Evolutionary conservation across 2,113 vertebrate species (phyloP).

Genomic region (Actinemys pallida): DNA sequence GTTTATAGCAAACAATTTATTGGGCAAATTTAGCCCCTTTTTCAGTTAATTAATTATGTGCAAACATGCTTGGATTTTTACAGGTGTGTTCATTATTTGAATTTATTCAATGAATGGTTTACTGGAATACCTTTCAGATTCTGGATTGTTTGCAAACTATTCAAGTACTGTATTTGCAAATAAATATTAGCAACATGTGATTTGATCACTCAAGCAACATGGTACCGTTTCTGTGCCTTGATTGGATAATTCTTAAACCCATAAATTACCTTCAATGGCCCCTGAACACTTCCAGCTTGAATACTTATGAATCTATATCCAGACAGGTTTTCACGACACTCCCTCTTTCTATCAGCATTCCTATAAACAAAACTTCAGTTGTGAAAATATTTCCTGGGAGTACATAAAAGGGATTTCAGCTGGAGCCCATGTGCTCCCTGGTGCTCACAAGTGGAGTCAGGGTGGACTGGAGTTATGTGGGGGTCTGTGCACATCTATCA

Average conservation of each 20-base stretch:
- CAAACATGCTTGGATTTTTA: conserved; percentile 58
- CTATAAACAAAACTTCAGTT: conserved; percentile 36
- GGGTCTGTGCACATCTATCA: not conserved
- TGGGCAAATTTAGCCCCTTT: conserved; percentile 39
- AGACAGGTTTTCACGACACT: not conserved
- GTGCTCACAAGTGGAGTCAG: not conserved
- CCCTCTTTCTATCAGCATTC: conserved; percentile 25
- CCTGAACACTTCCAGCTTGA: not conserved
- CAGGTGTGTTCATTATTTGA: conserved; percentile 45
- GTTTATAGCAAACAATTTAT: conserved; percentile 1
- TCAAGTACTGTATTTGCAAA: not conserved
- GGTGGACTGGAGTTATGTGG: not conserved
- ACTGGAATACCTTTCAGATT: not conserved
- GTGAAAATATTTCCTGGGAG: conserved; percentile 38
- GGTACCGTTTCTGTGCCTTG: not conserved
- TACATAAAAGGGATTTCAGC: conserved; percentile 46
- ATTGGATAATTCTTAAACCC: not conserved
- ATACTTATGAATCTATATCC: conserved; percentile 42
- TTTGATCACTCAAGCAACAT: not conserved
- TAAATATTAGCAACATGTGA: not conserved
- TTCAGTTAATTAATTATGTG: conserved; percentile 36
- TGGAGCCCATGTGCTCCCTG: not conserved
- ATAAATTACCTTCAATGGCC: not conserved
- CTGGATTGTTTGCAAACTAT: not conserved
- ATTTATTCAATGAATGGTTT: conserved; percentile 10